These are phyloP conservation scores for Reticulitermes speratus DNA, from an alignment of 1,140 invertebrate species.

Conservation along the genomic window DNA sequence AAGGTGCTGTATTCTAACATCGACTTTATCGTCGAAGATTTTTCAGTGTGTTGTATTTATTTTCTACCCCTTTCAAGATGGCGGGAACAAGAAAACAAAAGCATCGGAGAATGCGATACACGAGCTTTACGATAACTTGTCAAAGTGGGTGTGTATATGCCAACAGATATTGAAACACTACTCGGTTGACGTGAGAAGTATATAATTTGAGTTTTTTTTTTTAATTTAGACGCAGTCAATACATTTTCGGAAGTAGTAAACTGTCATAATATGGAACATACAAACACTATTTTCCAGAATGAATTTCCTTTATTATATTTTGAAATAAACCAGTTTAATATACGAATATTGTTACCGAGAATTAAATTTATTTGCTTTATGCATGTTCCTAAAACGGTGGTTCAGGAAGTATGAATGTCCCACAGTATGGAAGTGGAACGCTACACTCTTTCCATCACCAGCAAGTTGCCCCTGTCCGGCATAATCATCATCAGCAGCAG, in stretches of 20 bases:
- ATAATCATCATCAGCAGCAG: not conserved
- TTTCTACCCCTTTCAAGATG: not conserved
- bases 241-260: not conserved
- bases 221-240: not conserved
- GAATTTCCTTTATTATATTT: not conserved
- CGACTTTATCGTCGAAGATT: not conserved
- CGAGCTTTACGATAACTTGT: not conserved
- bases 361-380: not conserved
- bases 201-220: not conserved
- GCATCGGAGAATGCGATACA: not conserved
- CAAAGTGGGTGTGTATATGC: not conserved
- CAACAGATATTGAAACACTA: not conserved
- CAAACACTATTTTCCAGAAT: not conserved
- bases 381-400: not conserved
- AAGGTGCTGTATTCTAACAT: not conserved
- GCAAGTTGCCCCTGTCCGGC: not conserved
- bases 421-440: slow-evolving; percentile 25
- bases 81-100: slow-evolving; percentile 17
- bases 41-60: not conserved
- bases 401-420: slow-evolving; percentile 26
- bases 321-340: not conserved
- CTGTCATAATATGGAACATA: not conserved
- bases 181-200: not conserved
- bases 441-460: not conserved
- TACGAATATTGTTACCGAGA: not conserved